These are phyloP conservation scores for Coremacera marginata DNA, from an alignment of 2,888 invertebrate species.

Conservation along the genomic window DNA sequence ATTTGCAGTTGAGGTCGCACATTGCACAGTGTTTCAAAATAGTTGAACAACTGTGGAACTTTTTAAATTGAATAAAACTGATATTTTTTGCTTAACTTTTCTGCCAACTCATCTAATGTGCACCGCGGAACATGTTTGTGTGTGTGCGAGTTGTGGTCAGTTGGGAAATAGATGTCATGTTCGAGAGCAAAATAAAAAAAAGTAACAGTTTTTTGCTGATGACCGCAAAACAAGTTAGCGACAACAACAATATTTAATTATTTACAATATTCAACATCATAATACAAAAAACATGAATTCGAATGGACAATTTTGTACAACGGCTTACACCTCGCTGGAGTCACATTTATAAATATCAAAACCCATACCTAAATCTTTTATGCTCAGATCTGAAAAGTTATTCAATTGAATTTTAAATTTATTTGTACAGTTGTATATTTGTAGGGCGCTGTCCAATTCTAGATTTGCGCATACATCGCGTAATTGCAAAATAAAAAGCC, in stretches of 20 bases:
- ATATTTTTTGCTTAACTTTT: not conserved
- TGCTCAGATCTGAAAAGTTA: too few species aligned
- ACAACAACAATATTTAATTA: conserved; percentile 9
- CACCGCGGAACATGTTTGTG: not conserved
- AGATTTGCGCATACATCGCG: not conserved
- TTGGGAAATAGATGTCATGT: conserved; percentile 20
- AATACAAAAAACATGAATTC: not conserved
- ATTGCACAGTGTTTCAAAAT: not conserved
- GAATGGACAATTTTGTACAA: too few species aligned
- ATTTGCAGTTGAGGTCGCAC: conserved; percentile 38
- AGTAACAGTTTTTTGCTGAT: not conserved
- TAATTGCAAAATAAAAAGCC: not conserved
- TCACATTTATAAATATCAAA: too few species aligned
- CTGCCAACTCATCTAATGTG: not conserved
- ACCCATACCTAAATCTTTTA: too few species aligned
- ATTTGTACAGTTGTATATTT: too few species aligned
- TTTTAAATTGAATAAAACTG: not conserved
- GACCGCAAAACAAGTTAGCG: not conserved
- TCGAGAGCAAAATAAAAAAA: not conserved
- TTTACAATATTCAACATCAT: not conserved
- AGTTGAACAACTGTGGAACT: too few species aligned
- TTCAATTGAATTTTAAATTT: too few species aligned
- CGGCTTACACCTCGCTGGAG: too few species aligned
- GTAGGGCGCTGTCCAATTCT: too few species aligned
- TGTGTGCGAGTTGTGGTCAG: conserved; percentile 42